Evolutionary conservation across 2,113 vertebrate genomes (phyloP).

Genomic region (Protobothrops flavoviridis): DNA sequence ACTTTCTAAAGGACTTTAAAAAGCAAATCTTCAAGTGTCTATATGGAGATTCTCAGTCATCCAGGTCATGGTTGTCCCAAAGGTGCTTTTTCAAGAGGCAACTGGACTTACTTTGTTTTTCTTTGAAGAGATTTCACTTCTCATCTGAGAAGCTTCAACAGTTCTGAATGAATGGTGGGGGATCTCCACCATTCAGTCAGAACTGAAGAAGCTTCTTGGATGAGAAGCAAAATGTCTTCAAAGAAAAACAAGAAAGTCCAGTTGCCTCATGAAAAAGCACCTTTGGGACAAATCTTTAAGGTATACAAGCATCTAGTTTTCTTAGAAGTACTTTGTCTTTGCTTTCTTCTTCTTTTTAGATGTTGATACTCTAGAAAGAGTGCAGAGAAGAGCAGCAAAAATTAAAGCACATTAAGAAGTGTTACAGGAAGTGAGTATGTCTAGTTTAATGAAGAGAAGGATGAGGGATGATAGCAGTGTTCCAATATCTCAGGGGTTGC

Average conservation of each 20-base stretch:
- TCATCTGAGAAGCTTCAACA: no score
- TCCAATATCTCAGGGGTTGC: neutral
- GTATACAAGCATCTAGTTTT: neutral
- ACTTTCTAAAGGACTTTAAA: neutral
- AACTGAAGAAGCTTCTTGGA: no score
- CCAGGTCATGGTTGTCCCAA: no score
- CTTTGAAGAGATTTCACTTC: no score
- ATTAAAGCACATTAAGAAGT: neutral
- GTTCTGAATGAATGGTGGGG: no score
- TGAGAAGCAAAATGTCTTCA: no score
- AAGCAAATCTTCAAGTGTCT: neutral
- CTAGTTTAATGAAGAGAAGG: neutral
- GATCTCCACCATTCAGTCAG: no score
- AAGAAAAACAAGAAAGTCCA: no score
- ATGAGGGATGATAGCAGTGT: fast-evolving
- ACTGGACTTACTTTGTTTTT: no score
- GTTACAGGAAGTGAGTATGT: neutral
- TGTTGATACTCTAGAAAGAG: neutral
- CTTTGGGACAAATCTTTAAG: neutral
- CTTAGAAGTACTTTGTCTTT: neutral
- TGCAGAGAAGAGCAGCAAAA: neutral
- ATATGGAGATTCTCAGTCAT: no score
- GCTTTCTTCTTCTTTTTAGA: neutral
- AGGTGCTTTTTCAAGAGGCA: no score
- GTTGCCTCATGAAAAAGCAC: no score